These are phyloP conservation scores for Hemichromis elongatus DNA, from an alignment of 2,113 vertebrate genomes.

Conservation along the genomic window DNA sequence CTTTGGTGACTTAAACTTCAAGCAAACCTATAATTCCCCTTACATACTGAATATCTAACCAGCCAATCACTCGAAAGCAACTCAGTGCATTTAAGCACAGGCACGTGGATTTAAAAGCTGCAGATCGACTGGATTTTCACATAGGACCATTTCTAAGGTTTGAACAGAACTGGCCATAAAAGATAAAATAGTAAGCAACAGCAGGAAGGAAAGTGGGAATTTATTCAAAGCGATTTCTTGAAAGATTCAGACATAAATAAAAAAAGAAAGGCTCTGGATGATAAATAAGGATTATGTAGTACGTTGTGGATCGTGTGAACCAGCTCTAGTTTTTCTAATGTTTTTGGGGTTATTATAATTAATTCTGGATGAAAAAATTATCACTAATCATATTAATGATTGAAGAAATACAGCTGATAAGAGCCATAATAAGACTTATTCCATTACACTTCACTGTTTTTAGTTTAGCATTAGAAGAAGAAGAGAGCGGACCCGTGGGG, in stretches of 20 bases:
- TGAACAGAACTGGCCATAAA: fast-evolving
- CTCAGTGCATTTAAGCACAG: not conserved
- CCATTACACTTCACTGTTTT: not conserved
- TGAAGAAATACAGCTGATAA: fast-evolving
- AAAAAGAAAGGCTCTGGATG: not conserved
- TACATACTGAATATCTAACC: not conserved
- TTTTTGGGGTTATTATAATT: not conserved
- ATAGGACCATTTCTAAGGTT: fast-evolving
- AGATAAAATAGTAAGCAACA: not conserved
- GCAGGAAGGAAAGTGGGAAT: not conserved
- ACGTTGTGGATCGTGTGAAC: not conserved
- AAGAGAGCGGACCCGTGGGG: not conserved
- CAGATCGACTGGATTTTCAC: not conserved
- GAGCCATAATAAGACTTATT: not conserved
- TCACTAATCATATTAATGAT: not conserved
- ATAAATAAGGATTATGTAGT: not conserved
- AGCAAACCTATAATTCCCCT: not conserved
- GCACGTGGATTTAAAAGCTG: not conserved
- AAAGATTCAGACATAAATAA: not conserved
- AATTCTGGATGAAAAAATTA: not conserved
- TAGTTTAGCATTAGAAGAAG: not conserved
- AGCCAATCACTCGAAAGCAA: not conserved
- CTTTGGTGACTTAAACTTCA: not conserved
- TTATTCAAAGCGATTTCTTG: not conserved
- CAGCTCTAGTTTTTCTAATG: not conserved